A percentile compares a stretch with the other conserved stretches of the same genome.
Conservation (phyloP, 2,113 vertebrate genomes). For the Tenrec ecaudatus region DNA sequence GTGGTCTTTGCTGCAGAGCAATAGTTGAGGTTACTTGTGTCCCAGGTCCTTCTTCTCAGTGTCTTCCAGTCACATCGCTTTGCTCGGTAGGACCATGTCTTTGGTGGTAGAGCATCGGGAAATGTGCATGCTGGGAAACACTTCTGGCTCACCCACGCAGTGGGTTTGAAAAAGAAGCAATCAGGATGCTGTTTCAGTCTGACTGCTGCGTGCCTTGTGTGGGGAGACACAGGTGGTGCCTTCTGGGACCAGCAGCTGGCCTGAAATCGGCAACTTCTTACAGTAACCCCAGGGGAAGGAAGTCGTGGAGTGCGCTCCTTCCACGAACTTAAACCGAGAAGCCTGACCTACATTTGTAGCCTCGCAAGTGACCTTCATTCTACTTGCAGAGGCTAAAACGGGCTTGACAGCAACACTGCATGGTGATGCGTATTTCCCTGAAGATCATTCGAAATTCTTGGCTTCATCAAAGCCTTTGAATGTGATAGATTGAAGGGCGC, state of each 20-base stretch:
- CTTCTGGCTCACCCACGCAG: constrained; percentile 62
- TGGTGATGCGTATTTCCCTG: neutral
- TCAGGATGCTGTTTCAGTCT: constrained; percentile 74
- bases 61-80: neutral
- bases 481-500: neutral
- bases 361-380: constrained; percentile 60
- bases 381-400: neutral
- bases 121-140: neutral
- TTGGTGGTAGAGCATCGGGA: neutral
- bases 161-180: constrained; percentile 11
- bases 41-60: neutral
- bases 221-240: neutral
- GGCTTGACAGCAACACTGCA: constrained; percentile 28
- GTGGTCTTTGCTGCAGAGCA: neutral
- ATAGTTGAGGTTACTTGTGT: neutral
- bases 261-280: constrained; percentile 61
- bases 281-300: constrained; percentile 80
- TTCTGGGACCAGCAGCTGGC: constrained; percentile 26
- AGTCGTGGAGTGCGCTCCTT: constrained; percentile 64
- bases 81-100: neutral
- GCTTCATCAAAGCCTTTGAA: constrained; percentile 20
- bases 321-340: constrained; percentile 69
- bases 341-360: constrained; percentile 76
- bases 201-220: constrained; percentile 61
- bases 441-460: constrained; percentile 2